Conservation (phyloP, 1,140 invertebrate species). For the Dendrolimus punctatus region DNA sequence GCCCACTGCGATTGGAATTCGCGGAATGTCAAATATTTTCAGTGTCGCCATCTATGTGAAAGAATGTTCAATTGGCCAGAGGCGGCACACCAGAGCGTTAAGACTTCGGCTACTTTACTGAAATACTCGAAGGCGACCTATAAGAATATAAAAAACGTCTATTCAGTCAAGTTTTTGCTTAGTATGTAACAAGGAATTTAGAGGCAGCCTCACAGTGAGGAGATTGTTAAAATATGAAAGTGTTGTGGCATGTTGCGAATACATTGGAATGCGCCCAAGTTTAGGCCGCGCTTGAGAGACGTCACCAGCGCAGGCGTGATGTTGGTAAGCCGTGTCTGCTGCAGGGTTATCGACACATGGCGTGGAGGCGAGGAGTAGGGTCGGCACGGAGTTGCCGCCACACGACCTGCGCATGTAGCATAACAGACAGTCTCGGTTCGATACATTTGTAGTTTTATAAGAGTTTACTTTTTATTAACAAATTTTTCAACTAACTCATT, state of each 20-base stretch:
- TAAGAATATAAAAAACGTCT: no score
- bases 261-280: constrained; percentile 51
- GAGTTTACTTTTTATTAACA: constrained; percentile 9
- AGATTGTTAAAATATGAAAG: constrained; percentile 21
- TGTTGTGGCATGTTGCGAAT: constrained; percentile 32
- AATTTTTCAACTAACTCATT: constrained; percentile 10
- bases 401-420: constrained; percentile 43
- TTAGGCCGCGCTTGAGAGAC: constrained; percentile 52
- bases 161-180: no score
- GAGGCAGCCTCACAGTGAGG: no score
- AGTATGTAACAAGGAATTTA: no score
- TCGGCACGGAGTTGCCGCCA: constrained; percentile 31
- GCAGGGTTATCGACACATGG: constrained; percentile 65
- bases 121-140: no score
- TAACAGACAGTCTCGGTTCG: constrained; percentile 52
- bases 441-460: constrained; percentile 25
- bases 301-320: constrained; percentile 57
- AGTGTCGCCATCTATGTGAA: constrained; percentile 65
- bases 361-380: constrained; percentile 54
- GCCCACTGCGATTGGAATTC: constrained; percentile 68
- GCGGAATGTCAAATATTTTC: constrained; percentile 71
- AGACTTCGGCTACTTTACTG: constrained; percentile 8
- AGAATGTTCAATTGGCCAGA: constrained; percentile 40
- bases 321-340: constrained; percentile 48
- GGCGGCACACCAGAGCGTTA: constrained; percentile 50